These are phyloP conservation scores for Nematostella vectensis DNA, from an alignment of 92 coral and sea anemone genomes.

Conservation along the genomic window DNA sequence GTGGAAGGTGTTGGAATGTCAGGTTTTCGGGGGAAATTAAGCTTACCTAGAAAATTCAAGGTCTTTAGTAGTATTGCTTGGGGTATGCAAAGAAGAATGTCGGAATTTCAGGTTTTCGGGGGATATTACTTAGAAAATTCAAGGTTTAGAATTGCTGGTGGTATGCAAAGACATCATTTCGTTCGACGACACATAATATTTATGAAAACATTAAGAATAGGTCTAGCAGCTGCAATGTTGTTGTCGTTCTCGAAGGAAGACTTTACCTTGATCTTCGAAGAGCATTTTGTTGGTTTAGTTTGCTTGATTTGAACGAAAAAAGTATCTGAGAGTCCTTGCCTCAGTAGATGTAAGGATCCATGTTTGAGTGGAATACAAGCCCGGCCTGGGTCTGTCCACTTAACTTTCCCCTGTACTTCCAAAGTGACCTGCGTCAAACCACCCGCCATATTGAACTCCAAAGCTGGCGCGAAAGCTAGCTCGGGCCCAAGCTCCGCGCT, in stretches of 20 bases:
- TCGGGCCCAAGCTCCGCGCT: background rate
- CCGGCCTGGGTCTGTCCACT: constrained; percentile 19
- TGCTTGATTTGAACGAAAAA: background rate
- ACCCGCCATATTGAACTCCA: background rate
- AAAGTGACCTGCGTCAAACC: constrained; percentile 18
- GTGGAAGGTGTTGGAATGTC: no score
- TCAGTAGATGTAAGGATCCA: background rate
- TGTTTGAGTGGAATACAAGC: background rate
- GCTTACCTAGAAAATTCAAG: no score
- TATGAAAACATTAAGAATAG: no score
- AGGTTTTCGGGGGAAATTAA: no score
- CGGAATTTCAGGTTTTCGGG: no score
- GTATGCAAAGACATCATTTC: no score
- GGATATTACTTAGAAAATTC: no score
- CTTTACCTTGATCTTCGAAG: background rate
- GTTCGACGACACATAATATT: no score
- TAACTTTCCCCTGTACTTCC: constrained; percentile 41
- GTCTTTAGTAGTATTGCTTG: no score
- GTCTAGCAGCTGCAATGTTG: no score
- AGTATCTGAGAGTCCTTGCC: background rate
- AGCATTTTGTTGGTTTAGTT: background rate
- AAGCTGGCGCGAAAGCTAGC: background rate
- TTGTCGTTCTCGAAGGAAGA: background rate
- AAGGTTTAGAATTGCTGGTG: no score
- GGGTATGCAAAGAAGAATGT: no score